A percentile compares a stretch with the other conserved stretches of the same genome.
phyloP scores from a whole-genome alignment of 1,140 invertebrate species.

The Platorchestia sp. region DNA sequence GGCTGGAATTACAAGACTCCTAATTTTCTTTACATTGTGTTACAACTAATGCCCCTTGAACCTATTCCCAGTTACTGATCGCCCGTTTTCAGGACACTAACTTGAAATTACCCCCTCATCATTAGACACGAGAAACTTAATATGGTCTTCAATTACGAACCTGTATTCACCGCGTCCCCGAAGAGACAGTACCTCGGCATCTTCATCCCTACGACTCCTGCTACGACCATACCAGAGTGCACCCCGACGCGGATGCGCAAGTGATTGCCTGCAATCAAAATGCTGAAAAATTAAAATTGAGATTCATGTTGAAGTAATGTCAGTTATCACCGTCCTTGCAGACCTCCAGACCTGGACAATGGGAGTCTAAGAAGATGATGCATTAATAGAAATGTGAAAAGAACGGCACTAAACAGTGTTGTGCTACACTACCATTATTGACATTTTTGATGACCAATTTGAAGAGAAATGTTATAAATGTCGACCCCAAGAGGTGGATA shows the following conservation, averaged over 20 bases:
- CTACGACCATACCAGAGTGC: slow-evolving; percentile 91
- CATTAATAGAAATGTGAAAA: background rate
- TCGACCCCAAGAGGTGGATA: no score
- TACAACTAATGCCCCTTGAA: background rate
- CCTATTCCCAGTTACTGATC: background rate
- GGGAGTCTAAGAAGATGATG: background rate
- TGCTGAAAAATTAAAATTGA: no score
- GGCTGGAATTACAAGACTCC: background rate
- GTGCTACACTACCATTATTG: background rate
- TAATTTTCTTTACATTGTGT: background rate
- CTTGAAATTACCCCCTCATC: background rate
- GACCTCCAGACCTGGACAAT: no score
- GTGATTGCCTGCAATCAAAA: slow-evolving; percentile 79
- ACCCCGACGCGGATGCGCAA: slow-evolving; percentile 91
- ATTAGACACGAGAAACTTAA: background rate
- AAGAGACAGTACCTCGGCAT: slow-evolving; percentile 96
- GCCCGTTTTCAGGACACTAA: background rate
- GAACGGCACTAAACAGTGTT: background rate
- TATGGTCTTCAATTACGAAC: slow-evolving; percentile 58
- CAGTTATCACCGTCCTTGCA: background rate
- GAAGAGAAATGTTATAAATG: no score
- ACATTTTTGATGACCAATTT: no score
- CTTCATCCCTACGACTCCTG: slow-evolving; percentile 94
- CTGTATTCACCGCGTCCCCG: slow-evolving; percentile 91
- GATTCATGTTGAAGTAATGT: background rate